These are phyloP conservation scores for Sebastes oblongus DNA, from an alignment of 2,797 vertebrate genomes.

Conservation along the genomic window DNA sequence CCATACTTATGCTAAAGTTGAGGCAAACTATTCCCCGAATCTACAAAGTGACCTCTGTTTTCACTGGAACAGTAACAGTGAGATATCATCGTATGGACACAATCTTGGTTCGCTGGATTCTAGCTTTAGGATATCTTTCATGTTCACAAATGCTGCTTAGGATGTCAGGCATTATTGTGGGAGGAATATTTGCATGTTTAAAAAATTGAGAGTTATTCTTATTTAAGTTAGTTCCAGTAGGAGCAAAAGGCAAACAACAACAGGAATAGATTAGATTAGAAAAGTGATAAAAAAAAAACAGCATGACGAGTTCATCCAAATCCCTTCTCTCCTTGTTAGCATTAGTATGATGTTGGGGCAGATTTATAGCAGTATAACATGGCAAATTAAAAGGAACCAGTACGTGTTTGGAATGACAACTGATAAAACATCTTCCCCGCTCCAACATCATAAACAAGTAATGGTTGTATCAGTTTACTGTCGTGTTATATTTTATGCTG, in stretches of 20 bases:
- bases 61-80: not conserved
- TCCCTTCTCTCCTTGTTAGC: constrained; percentile 55
- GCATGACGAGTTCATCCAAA: constrained; percentile 47
- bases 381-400: constrained; percentile 66
- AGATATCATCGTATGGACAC: not conserved
- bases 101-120: constrained; percentile 2
- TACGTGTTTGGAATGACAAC: constrained; percentile 70
- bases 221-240: constrained; percentile 24
- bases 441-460: constrained; percentile 73
- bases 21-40: not conserved
- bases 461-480: constrained; percentile 73
- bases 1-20: not conserved
- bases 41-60: constrained; percentile 18
- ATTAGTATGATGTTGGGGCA: constrained; percentile 59
- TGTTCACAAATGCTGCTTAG: constrained; percentile 11
- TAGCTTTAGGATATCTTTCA: constrained; percentile 16
- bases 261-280: constrained; percentile 44
- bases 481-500: constrained; percentile 70
- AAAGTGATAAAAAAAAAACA: constrained; percentile 38
- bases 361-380: constrained; percentile 71
- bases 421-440: constrained; percentile 19
- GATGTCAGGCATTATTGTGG: constrained; percentile 25
- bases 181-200: constrained; percentile 30
- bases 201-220: constrained; percentile 10
- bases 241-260: constrained; percentile 46